A percentile compares a stretch with the other conserved stretches of the same genome.
phyloP scores from a whole-genome alignment of 1,140 invertebrate species.

The Aricia agestis region DNA sequence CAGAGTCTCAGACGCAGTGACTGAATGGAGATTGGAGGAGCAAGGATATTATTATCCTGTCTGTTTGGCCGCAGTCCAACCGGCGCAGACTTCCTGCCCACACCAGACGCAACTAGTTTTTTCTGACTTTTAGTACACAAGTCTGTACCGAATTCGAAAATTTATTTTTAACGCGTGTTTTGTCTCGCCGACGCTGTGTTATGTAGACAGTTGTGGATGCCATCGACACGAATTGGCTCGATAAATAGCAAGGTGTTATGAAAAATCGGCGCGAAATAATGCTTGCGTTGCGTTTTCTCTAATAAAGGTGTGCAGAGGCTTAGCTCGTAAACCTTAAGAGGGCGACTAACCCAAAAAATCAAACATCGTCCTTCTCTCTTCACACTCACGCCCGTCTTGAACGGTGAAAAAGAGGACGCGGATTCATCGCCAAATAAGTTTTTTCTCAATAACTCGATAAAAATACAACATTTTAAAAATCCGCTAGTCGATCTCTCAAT shows the following conservation, averaged over 20 bases:
- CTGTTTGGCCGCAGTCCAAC: neutral
- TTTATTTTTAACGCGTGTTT: neutral
- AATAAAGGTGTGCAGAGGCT: too few relatives aligned
- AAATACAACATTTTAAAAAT: too few relatives aligned
- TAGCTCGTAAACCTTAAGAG: too few relatives aligned
- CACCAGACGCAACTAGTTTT: neutral
- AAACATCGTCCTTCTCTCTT: too few relatives aligned
- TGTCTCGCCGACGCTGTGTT: neutral
- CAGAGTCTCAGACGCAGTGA: neutral
- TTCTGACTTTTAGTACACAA: neutral
- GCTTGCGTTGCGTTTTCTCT: too few relatives aligned
- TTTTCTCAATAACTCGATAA: too few relatives aligned
- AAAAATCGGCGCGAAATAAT: neutral
- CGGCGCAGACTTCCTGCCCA: neutral
- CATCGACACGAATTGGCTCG: too few relatives aligned
- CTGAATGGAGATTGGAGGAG: neutral
- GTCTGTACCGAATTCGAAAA: neutral
- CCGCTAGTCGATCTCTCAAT: too few relatives aligned
- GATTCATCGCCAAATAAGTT: too few relatives aligned
- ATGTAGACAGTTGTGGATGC: neutral
- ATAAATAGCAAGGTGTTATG: neutral
- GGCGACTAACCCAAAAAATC: too few relatives aligned
- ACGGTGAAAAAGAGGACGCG: too few relatives aligned
- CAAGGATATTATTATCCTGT: neutral
- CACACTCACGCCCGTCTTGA: too few relatives aligned